Evolutionary conservation across 2,113 vertebrate species (phyloP), one percentile per base, ranked within the genome.

Genomic region (Sinocyclocheilus anophthalmus): DNA sequence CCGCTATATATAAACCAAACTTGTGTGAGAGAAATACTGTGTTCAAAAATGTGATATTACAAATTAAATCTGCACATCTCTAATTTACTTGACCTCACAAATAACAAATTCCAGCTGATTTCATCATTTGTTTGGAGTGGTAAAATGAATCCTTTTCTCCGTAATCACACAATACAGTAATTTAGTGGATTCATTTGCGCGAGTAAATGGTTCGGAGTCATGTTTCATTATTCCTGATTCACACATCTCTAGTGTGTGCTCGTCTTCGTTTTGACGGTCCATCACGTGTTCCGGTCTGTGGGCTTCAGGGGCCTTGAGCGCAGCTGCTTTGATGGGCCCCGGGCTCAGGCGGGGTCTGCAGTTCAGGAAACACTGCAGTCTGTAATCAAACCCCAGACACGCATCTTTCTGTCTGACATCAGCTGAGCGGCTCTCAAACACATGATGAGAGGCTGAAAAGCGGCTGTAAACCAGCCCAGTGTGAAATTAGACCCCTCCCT

Each of bases 281-380:
- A 42, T 42, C 42, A 42, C 42, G 42, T 45, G 42, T 6, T 55
- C 53, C 1, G 14, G 53, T 55, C 53, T 16, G 50, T 53, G 50
- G 50, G 50, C 50, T 53, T 55, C 57, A 3, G 39, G 50, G 81
- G 42, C 86, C 79, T 72, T 83, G 86, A 90, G 88, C 91, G 90
- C 93, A 93, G 91, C 93, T 94, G 93, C 91, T 94, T 93, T 90
- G 88, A 85, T 1, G 77, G 87, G 90, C 91, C 85, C 18, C 3
- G 77, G 86, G 88, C 87, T 79, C 86, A 82, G 63, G 48, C 77
- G 26, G 48, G 53, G 69, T 33, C 42, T 22, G 5, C 2, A 55
- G 6, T 26, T 78, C 53, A 59, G 76, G 45, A 37, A 39, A 20
- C 78, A 18, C 42, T 26, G 65, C n/a, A 39, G 77, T 61, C 55